phyloP scores from a whole-genome alignment of 2,888 invertebrate genomes.

The Pelosia muscerda region DNA sequence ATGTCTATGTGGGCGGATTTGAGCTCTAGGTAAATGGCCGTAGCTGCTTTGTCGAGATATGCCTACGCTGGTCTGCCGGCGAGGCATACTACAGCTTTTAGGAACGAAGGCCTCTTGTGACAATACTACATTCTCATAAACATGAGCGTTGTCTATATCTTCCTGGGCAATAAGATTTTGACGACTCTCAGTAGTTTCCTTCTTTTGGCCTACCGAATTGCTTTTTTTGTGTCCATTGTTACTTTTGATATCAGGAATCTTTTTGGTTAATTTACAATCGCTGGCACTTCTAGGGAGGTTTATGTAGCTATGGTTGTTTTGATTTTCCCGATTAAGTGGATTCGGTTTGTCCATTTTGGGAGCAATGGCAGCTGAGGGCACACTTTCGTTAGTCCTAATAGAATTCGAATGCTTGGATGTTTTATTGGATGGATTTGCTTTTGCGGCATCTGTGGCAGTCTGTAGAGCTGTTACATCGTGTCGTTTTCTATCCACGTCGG shows the following conservation, averaged over 20 bases:
- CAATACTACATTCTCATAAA: constrained; percentile 79
- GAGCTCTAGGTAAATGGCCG: constrained; percentile 75
- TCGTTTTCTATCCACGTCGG: constrained; percentile 78
- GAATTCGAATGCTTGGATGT: constrained; percentile 69
- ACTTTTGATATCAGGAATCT: constrained; percentile 66
- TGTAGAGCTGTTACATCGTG: constrained; percentile 64
- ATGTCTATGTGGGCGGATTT: constrained; percentile 71
- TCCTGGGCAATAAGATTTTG: constrained; percentile 81
- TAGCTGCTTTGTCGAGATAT: constrained; percentile 78
- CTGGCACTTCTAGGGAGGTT: constrained; percentile 81
- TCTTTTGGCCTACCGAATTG: constrained; percentile 79
- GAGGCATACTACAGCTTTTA: constrained; percentile 82
- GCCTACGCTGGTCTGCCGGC: constrained; percentile 70
- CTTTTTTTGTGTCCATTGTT: constrained; percentile 79
- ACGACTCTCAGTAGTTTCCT: constrained; percentile 80
- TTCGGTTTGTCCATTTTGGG: constrained; percentile 63
- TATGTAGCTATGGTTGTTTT: constrained; percentile 71
- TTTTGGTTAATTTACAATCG: constrained; percentile 78
- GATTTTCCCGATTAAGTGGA: constrained; percentile 58
- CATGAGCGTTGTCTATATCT: constrained; percentile 74
- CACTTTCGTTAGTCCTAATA: constrained; percentile 58
- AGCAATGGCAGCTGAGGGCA: constrained; percentile 47
- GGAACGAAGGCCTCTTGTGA: constrained; percentile 72
- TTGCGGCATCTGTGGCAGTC: constrained; percentile 63
- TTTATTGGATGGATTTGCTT: constrained; percentile 67